A percentile compares a stretch with the other conserved stretches of the same genome.
Evolutionary conservation across 2,888 invertebrate species (phyloP).

Genomic region (Atrina japonica): DNA sequence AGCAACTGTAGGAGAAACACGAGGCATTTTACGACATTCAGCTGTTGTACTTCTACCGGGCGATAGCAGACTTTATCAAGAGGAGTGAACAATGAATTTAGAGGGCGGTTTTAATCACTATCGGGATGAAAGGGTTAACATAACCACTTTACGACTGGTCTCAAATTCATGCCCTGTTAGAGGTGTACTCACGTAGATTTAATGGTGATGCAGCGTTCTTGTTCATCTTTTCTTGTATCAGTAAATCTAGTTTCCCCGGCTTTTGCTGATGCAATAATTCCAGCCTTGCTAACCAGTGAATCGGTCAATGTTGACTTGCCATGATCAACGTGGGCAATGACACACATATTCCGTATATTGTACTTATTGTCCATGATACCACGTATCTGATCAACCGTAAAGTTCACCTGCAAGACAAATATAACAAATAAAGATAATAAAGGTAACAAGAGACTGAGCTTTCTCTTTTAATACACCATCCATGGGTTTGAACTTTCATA

Average conservation of each 20-base stretch:
- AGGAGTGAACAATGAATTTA: too few relatives aligned
- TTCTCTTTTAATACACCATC: too few relatives aligned
- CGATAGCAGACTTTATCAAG: too few relatives aligned
- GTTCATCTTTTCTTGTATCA: conserved; percentile 99
- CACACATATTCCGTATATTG: conserved; percentile 99
- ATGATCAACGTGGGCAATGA: conserved; percentile 99
- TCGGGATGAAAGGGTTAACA: too few relatives aligned
- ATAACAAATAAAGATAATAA: neutral
- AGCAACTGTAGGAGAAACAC: too few relatives aligned
- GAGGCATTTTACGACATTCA: too few relatives aligned
- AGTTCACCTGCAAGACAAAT: conserved; percentile 92
- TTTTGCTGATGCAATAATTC: conserved; percentile 99
- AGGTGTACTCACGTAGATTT: conserved; percentile 97
- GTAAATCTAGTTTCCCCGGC: conserved; percentile 99
- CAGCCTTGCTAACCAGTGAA: conserved; percentile 99
- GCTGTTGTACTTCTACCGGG: too few relatives aligned
- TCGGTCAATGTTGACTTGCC: conserved; percentile 99
- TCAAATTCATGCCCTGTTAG: too few relatives aligned
- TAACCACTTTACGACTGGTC: neutral
- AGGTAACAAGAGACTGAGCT: too few relatives aligned
- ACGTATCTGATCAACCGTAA: conserved; percentile 99
- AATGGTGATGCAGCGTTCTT: conserved; percentile 99
- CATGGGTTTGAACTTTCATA: too few relatives aligned
- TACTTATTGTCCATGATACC: conserved; percentile 99
- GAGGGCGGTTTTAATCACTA: too few relatives aligned